phyloP scores from a whole-genome alignment of 92 coral and sea anemone species.

The Palythoa grandis region DNA sequence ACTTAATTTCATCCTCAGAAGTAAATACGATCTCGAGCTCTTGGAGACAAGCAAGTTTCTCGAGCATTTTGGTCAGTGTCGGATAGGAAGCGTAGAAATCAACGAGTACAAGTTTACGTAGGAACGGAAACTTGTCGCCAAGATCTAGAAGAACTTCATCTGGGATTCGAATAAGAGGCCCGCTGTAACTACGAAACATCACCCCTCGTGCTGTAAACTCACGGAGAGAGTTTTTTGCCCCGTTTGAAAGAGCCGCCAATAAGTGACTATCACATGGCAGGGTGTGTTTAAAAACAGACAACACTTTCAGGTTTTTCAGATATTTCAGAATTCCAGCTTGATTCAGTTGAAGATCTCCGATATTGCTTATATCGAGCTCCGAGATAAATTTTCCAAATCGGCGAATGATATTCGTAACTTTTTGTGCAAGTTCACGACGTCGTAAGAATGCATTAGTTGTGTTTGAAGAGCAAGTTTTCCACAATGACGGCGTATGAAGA shows the following conservation, averaged over 20 bases:
- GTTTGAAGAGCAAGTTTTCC: too few relatives aligned
- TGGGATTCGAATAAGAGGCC: conserved; percentile 56
- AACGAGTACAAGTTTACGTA: conserved; percentile 49
- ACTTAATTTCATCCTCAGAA: conserved; percentile 57
- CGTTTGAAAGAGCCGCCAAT: conserved; percentile 45
- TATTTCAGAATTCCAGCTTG: conserved; percentile 52
- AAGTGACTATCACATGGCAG: conserved; percentile 61
- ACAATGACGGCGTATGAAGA: too few relatives aligned
- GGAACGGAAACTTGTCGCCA: conserved; percentile 55
- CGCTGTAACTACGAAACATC: conserved; percentile 39
- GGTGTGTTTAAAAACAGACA: conserved; percentile 24
- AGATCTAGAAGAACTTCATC: conserved; percentile 62
- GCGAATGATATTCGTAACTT: conserved; percentile 54
- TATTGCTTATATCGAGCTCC: conserved; percentile 50
- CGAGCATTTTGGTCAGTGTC: conserved; percentile 44
- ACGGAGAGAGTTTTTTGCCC: conserved; percentile 41
- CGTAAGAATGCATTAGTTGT: too few relatives aligned
- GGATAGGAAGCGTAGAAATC: conserved; percentile 53
- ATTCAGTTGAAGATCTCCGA: conserved; percentile 49
- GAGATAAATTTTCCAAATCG: conserved; percentile 64
- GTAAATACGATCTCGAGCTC: conserved; percentile 56
- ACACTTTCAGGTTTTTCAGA: conserved; percentile 49
- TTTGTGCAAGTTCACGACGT: conserved; percentile 36
- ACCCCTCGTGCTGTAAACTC: conserved; percentile 68
- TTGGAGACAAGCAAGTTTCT: conserved; percentile 46